These are phyloP conservation scores for Hyles lineata DNA, from an alignment of 2,888 invertebrate species.

Conservation along the genomic window DNA sequence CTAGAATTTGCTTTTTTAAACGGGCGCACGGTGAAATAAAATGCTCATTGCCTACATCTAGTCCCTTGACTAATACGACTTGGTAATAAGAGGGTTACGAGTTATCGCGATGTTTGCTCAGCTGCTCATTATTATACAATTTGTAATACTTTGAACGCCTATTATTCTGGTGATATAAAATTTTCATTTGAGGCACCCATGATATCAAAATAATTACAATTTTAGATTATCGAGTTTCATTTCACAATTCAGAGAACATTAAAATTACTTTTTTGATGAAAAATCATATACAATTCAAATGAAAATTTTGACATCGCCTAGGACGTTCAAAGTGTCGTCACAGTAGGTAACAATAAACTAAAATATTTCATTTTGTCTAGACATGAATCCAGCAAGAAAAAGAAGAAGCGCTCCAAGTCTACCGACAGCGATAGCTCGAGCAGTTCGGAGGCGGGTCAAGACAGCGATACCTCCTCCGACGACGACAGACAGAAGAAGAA, in stretches of 20 bases:
- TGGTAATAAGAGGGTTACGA: neutral
- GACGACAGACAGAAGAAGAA: constrained; percentile 73
- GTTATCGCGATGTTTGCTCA: neutral
- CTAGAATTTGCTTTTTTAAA: neutral
- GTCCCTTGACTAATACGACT: neutral
- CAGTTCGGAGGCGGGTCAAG: constrained; percentile 72
- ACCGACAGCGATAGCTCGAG: constrained; percentile 80
- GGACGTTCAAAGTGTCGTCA: neutral
- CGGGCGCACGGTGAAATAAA: neutral
- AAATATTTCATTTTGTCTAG: constrained; percentile 49
- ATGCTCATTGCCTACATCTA: neutral
- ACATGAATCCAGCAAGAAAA: constrained; percentile 78
- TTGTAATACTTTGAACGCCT: no score
- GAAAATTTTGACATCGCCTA: no score
- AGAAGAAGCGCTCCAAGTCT: constrained; percentile 85
- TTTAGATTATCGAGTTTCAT: no score
- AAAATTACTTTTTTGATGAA: no score
- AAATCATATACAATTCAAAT: no score
- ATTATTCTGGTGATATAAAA: no score
- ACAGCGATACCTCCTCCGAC: constrained; percentile 68
- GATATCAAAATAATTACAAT: no score
- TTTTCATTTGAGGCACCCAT: no score
- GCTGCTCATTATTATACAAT: neutral
- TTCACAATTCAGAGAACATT: no score
- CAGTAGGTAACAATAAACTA: neutral